These are phyloP conservation scores for Scaptomyza graminum DNA, from an alignment of 1,140 invertebrate species.

Conservation along the genomic window DNA sequence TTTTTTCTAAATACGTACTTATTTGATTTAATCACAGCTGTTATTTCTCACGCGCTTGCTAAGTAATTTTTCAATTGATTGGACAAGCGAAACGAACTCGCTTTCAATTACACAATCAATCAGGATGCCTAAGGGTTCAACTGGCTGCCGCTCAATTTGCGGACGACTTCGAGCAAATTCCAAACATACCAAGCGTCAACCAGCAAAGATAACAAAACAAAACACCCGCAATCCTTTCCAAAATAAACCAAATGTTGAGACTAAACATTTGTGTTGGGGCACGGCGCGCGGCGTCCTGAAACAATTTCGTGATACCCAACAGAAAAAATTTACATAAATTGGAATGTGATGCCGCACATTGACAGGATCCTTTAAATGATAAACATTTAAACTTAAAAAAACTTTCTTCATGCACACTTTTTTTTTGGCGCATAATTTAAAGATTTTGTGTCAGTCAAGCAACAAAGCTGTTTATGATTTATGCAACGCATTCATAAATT, in stretches of 20 bases:
- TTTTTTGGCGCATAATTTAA: slow-evolving; percentile 54
- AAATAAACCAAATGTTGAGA: not conserved
- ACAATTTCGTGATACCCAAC: slow-evolving; percentile 43
- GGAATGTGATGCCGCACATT: slow-evolving; percentile 58
- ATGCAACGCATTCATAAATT: slow-evolving; percentile 59
- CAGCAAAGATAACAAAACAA: slow-evolving; percentile 3
- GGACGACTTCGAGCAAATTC: slow-evolving; percentile 5
- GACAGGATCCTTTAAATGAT: slow-evolving; percentile 38
- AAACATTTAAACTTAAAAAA: slow-evolving; percentile 22
- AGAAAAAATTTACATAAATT: slow-evolving; percentile 62
- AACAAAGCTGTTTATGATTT: too few relatives aligned
- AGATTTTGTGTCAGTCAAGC: slow-evolving; percentile 26
- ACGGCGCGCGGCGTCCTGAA: slow-evolving; percentile 16
- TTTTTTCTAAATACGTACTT: not conserved
- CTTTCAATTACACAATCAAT: slow-evolving; percentile 33
- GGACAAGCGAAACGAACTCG: slow-evolving; percentile 28
- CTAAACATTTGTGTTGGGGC: slow-evolving; percentile 4
- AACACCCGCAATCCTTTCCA: not conserved
- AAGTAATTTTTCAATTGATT: slow-evolving; percentile 12
- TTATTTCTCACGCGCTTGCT: not conserved
- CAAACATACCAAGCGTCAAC: slow-evolving; percentile 9
- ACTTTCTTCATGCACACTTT: not conserved
- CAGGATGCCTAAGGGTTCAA: slow-evolving; percentile 12
- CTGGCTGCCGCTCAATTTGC: slow-evolving; percentile 31
- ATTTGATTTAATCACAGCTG: not conserved